phyloP scores from a whole-genome alignment of 2,113 vertebrate genomes.

The Naja naja region DNA sequence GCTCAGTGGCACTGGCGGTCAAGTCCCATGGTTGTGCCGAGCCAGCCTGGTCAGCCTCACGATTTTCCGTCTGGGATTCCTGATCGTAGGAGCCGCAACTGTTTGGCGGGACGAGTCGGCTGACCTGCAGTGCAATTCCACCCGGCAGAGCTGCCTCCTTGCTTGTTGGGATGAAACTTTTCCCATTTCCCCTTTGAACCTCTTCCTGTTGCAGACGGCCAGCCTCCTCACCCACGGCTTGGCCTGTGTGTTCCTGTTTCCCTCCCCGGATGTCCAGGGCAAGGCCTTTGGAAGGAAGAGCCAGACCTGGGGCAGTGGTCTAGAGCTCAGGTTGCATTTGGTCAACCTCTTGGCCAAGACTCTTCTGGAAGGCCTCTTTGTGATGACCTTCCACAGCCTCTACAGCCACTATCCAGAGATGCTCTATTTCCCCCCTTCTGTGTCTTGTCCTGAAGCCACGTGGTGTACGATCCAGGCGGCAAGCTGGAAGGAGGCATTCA shows the following conservation, averaged over 20 bases:
- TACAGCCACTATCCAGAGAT: neutral
- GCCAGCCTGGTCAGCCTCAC: neutral
- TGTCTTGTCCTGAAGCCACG: neutral
- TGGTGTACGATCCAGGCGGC: constrained; percentile 6
- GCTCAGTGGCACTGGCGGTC: constrained; percentile 11
- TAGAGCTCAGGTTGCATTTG: neutral
- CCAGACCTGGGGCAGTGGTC: neutral
- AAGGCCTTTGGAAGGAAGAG: neutral
- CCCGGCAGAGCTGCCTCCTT: neutral
- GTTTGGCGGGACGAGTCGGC: constrained; percentile 35
- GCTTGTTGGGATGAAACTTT: constrained; percentile 27
- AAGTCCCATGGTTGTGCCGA: neutral
- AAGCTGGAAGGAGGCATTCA: neutral
- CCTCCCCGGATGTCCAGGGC: neutral
- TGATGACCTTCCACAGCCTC: neutral
- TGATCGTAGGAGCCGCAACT: constrained; percentile 3
- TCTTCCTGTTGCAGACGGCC: constrained; percentile 34
- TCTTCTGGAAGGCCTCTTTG: constrained; percentile 24
- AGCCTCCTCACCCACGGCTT: neutral
- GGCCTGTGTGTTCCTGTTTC: neutral
- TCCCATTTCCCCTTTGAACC: constrained; percentile 33
- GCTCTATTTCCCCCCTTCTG: neutral
- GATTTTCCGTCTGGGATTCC: neutral
- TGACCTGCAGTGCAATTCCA: constrained; percentile 19
- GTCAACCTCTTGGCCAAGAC: constrained; percentile 18